phyloP scores from a whole-genome alignment of 2,113 vertebrate species.

The Chiloscyllium plagiosum region DNA sequence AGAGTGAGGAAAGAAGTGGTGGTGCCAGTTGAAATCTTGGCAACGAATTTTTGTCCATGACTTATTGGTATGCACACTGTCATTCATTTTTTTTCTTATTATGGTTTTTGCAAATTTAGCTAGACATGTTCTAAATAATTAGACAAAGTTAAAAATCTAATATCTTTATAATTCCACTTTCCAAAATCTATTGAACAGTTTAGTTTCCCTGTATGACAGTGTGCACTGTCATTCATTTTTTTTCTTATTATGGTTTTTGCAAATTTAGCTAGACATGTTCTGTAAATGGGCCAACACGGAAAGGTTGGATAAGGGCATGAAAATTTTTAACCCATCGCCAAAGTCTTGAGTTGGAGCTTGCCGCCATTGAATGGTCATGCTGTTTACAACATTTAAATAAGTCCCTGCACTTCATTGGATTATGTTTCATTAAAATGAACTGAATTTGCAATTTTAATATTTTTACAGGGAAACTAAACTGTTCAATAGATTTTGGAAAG shows the following conservation, averaged over 20 bases:
- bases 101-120: background rate
- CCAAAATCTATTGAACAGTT: no score
- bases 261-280: background rate
- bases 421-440: background rate
- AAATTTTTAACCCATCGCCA: background rate
- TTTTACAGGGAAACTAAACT: background rate
- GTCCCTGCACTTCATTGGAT: background rate
- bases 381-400: background rate
- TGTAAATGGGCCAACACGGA: background rate
- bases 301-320: background rate
- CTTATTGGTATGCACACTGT: background rate
- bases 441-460: background rate
- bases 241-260: background rate
- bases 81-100: background rate
- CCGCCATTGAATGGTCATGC: background rate
- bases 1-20: background rate
- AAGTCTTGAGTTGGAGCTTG: background rate
- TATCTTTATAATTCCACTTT: no score
- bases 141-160: no score
- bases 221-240: background rate
- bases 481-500: background rate
- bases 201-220: no score
- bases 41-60: background rate
- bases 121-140: background rate
- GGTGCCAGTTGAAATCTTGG: background rate